Evolutionary conservation across 2,888 invertebrate genomes (phyloP).

Genomic region (Drosophila peninsularis): DNA sequence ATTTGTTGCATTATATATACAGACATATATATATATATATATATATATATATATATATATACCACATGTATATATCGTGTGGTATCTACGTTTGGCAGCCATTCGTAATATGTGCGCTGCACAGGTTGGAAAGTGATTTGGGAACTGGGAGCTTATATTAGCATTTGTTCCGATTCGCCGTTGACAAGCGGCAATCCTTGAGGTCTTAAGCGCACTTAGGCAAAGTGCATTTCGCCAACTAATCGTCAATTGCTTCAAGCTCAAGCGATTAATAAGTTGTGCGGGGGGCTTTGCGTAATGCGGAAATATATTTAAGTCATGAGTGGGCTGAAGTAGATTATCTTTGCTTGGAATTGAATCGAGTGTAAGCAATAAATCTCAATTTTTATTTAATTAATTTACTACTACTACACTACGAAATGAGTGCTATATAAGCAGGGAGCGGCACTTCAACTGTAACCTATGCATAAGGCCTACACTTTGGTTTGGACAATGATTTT

Average conservation of each 20-base stretch:
- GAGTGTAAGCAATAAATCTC: no score
- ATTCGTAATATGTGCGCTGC: conserved; percentile 60
- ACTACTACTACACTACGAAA: no score
- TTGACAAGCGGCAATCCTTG: conserved; percentile 64
- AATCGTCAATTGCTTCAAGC: neutral
- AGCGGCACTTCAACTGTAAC: no score
- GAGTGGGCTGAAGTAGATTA: neutral
- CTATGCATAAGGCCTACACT: no score
- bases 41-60: neutral
- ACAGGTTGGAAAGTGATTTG: conserved; percentile 74
- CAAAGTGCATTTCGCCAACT: conserved; percentile 46
- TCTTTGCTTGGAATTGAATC: no score
- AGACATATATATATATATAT: conserved; percentile 5
- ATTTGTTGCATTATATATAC: conserved; percentile 66
- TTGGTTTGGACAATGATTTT: neutral
- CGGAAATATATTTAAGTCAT: neutral
- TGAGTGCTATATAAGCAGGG: no score
- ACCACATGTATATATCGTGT: neutral
- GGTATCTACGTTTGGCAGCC: conserved; percentile 23
- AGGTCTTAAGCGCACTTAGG: conserved; percentile 52
- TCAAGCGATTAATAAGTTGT: conserved; percentile 7
- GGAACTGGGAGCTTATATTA: conserved; percentile 32
- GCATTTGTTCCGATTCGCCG: conserved; percentile 53
- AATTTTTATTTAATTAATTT: no score
- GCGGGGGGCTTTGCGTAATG: neutral